Percentiles rank a stretch among this genome's conserved stretches.
These are phyloP conservation scores for Argyresthia albistria DNA, from an alignment of 2,888 invertebrate species.

Conservation along the genomic window DNA sequence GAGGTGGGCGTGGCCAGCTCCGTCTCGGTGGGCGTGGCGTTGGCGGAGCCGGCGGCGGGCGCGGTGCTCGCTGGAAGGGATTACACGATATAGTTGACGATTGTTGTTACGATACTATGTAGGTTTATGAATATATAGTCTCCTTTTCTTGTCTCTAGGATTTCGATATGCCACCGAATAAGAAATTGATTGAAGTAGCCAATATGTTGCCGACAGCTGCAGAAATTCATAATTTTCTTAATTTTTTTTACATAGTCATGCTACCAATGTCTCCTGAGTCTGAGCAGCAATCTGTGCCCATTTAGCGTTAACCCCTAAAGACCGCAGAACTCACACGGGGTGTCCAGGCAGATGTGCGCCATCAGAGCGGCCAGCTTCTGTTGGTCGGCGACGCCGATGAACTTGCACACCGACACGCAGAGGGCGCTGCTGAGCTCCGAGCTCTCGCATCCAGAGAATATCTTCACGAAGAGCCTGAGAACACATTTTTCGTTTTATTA, in stretches of 20 bases:
- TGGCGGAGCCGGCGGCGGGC: conserved; percentile 26
- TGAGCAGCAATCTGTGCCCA: no score
- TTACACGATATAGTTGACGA: background rate
- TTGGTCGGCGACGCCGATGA: conserved; percentile 56
- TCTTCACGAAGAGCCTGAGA: conserved; percentile 54
- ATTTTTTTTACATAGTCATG: no score
- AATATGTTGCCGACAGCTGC: no score
- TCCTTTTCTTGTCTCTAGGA: no score
- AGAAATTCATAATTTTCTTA: no score
- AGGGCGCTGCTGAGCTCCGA: conserved; percentile 40
- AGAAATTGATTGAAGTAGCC: no score
- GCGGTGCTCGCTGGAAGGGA: conserved; percentile 3
- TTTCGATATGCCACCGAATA: no score
- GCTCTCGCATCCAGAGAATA: conserved; percentile 52
- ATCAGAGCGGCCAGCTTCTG: conserved; percentile 41
- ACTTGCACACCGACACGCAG: conserved; percentile 56
- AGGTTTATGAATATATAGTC: no score
- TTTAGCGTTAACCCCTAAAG: no score
- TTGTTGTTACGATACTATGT: no score
- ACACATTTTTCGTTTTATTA: no score
- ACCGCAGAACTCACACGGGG: conserved; percentile 16
- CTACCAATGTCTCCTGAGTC: no score
- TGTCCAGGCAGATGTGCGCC: conserved; percentile 44
- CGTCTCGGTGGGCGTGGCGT: conserved; percentile 49
- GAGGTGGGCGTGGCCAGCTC: conserved; percentile 60